These are phyloP conservation scores for Drosophila grimshawi DNA, from an alignment of 1,140 invertebrate genomes.

Conservation along the genomic window DNA sequence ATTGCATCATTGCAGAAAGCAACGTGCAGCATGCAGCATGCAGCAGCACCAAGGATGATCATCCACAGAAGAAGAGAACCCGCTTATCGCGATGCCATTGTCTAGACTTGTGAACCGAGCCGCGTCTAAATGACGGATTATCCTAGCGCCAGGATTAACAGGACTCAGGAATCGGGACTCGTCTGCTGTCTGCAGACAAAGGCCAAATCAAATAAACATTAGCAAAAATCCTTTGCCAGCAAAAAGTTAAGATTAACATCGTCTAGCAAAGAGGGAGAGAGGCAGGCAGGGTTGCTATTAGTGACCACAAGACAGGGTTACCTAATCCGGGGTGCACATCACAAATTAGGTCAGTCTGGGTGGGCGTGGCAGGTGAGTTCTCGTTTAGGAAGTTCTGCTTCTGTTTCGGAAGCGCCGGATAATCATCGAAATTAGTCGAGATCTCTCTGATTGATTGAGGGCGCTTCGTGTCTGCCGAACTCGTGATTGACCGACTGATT, in stretches of 20 bases:
- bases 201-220: constrained; percentile 81
- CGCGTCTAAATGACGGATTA: constrained; percentile 77
- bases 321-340: constrained; percentile 55
- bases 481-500: constrained; percentile 54
- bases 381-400: constrained; percentile 21
- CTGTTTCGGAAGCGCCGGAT: constrained; percentile 71
- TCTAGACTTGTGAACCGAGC: constrained; percentile 83
- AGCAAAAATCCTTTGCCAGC: constrained; percentile 69
- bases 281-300: constrained; percentile 50
- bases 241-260: constrained; percentile 80
- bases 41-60: background rate
- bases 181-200: constrained; percentile 52
- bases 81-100: constrained; percentile 71
- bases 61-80: constrained; percentile 31
- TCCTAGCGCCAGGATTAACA: constrained; percentile 79
- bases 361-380: constrained; percentile 11
- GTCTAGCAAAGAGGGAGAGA: constrained; percentile 46
- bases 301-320: constrained; percentile 71
- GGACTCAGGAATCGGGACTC: background rate
- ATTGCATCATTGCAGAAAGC: constrained; percentile 31
- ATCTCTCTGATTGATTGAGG: constrained; percentile 48
- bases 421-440: constrained; percentile 72
- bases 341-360: constrained; percentile 70
- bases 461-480: constrained; percentile 34
- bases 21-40: background rate